Conservation (phyloP, 2,113 vertebrate genomes). For the Hippolais icterina region DNA sequence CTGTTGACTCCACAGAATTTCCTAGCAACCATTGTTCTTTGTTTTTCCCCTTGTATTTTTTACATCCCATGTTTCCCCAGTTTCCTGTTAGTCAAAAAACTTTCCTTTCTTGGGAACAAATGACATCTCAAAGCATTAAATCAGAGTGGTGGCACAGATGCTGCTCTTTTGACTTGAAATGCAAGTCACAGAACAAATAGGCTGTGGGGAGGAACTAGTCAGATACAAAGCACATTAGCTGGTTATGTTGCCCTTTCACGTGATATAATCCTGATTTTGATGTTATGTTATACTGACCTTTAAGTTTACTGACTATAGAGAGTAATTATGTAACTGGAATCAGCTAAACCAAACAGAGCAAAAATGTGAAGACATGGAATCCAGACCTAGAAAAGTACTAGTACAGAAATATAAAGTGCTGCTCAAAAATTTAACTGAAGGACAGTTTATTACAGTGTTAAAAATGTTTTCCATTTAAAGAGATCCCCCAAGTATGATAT, state of each 20-base stretch:
- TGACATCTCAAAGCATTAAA: not conserved
- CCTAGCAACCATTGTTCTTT: constrained; percentile 47
- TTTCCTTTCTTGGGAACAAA: not conserved
- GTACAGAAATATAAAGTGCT: not conserved
- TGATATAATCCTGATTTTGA: not conserved
- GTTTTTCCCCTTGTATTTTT: not conserved
- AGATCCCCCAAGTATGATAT: not conserved
- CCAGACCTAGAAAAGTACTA: not conserved
- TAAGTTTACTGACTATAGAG: constrained; percentile 1
- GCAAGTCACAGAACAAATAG: not conserved
- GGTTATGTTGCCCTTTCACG: not conserved
- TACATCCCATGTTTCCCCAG: not conserved
- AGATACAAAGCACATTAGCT: not conserved
- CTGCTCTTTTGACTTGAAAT: not conserved
- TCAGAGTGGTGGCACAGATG: not conserved
- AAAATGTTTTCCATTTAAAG: not conserved
- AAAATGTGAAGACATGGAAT: not conserved
- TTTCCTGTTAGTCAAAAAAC: constrained; percentile 6
- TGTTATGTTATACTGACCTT: constrained; percentile 12
- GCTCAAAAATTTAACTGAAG: not conserved
- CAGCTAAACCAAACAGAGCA: constrained; percentile 1
- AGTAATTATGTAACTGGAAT: constrained; percentile 3
- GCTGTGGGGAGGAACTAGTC: not conserved
- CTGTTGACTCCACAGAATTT: constrained; percentile 5
- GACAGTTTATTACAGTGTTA: not conserved